Evolutionary conservation across 2,888 invertebrate genomes (phyloP), one percentile per base, ranked within the genome.

Genomic region (Pogonocherus hispidulus): DNA sequence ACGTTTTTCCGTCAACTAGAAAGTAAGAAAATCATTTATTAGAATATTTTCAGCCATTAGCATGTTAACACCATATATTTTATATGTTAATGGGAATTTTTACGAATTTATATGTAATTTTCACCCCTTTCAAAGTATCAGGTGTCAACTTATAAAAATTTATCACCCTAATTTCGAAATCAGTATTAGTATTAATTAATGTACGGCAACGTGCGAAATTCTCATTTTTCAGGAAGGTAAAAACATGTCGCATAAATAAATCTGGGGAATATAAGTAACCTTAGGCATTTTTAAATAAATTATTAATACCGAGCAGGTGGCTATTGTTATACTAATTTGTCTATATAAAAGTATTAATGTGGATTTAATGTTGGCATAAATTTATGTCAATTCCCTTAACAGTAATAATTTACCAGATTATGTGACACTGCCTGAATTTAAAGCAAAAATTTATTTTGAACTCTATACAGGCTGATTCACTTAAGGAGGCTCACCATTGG

Each of bases 181-280:
- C 23, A n/a, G 23, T 27, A 27, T 51, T 16, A 51, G 14, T 32
- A 14, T 16, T 54, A 41, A 35, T 37, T n/a, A 41, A 35, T 41
- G 18, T 35, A 3, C 5, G 35, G 9, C 35, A 18, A 35, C 35
- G 19, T 54, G 27, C 6, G 5, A 3, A 54, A 32, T 51, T 51
- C 18, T 18, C 8, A 35, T 37, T n/a, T 37, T 55, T 37, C 8
- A 22, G 19, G 19, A 18, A 41, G 8, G 18, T 27, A 27, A 46
- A 57, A 57, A 44, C 16, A 57, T 14, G 27, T 44, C 22, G 22
- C 22, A 46, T 56, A 22, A 57, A 57, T 44, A 37, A 32, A 8
- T 9, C 11, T 8, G 9, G 2, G 32, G 32, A 32, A 32, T 32
- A 32, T 32, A 32, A 32, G 23, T 6, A 22, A 22, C 11, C n/a